Conservation (phyloP, 1,140 invertebrate genomes). For the Apis florea region DNA sequence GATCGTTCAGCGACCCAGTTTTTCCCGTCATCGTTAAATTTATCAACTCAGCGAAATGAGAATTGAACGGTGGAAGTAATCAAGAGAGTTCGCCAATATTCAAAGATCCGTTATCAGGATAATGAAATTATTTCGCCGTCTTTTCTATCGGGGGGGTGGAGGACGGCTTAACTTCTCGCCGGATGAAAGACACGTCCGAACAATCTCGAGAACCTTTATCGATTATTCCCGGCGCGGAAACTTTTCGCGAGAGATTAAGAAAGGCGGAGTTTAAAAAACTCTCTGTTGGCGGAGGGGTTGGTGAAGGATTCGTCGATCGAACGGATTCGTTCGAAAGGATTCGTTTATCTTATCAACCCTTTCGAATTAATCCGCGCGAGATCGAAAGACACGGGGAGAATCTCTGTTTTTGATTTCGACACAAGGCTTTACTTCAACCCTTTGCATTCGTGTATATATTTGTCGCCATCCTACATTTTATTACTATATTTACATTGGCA, state of each 20-base stretch:
- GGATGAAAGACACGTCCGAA: conserved; percentile 45
- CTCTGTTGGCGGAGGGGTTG: not conserved
- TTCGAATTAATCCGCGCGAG: too few relatives aligned
- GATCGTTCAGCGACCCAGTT: conserved; percentile 40
- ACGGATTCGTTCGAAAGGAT: too few relatives aligned
- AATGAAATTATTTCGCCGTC: conserved; percentile 49
- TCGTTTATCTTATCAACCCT: too few relatives aligned
- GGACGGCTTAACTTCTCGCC: conserved; percentile 16
- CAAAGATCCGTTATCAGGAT: conserved; percentile 51
- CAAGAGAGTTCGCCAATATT: conserved; percentile 49
- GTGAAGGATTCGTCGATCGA: not conserved
- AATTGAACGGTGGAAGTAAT: conserved; percentile 50
- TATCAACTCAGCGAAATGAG: conserved; percentile 51
- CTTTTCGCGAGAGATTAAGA: conserved; percentile 18
- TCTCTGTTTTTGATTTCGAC: too few relatives aligned
- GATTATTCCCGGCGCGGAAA: conserved; percentile 26
- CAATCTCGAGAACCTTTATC: conserved; percentile 38
- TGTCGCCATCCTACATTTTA: too few relatives aligned
- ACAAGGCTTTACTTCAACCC: too few relatives aligned
- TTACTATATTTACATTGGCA: too few relatives aligned
- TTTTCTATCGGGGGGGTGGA: not conserved
- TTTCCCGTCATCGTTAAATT: conserved; percentile 44
- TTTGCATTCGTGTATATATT: too few relatives aligned
- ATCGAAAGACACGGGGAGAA: too few relatives aligned
- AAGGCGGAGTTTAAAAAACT: not conserved